Evolutionary conservation across 2,888 invertebrate species (phyloP), one percentile per base, ranked within the genome.

Genomic region (Xanthostigma xanthostigma): DNA sequence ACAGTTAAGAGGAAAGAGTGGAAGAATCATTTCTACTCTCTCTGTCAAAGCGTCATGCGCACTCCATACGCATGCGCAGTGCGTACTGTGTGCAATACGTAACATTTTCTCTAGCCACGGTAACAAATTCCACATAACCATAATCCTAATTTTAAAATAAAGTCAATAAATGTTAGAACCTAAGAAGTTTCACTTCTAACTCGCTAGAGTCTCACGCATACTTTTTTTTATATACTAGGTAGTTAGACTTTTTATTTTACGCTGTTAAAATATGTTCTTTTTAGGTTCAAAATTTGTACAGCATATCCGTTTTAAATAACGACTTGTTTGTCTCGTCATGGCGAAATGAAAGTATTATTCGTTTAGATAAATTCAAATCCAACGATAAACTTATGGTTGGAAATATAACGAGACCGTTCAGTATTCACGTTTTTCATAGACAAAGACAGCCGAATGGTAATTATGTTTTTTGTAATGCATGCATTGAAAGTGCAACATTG

Each of bases 381-480:
- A 66, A 69, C 48, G 67, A 71, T 42, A 66, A 68, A 51, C 63
- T 66, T 51, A 67, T 70, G 17, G 61, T 74, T 27, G 60, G 64
- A 48, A 74, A 77, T 60, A 70, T 74, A 48, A 74, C 71, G 49
- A 69, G 78, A 37, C 81, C 83, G 11, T 73, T 74, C 59, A 75
- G 78, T 58, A 75, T 83, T 55, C 75, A 83, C 54, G 76, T 84
- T 44, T 87, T 79, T 66, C 89, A 89, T 68, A 72, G 81, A 49
- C 84, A 81, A 63, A 70, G 79, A 49, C 90, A 91, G 65, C 89
- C 89, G 10, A 71, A 77, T 60, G 75, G 79, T 79, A 65, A 62
- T 66, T 66, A 60, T 40, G 36, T 34, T 17, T 42, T 45, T 41
- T 14, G 3, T 6, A 27, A 27, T 27, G 6, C 27, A 6, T 27